phyloP scores from a whole-genome alignment of 2,113 vertebrate species.

The Sclerurus mexicanus region DNA sequence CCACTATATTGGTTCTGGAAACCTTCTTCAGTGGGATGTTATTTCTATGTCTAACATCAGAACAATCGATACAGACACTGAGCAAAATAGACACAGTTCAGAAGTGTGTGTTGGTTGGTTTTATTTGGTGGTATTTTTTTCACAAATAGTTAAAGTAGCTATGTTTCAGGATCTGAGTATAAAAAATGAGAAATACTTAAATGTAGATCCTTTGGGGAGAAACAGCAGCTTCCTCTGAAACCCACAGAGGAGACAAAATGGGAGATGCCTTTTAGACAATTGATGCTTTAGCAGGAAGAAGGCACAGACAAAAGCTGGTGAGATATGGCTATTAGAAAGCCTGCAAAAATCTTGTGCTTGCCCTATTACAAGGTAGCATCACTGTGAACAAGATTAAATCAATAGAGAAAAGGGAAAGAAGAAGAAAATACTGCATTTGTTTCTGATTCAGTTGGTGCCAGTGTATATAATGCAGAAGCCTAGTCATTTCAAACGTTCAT shows the following conservation, averaged over 20 bases:
- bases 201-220: background rate
- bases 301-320: background rate
- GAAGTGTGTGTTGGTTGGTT: background rate
- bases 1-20: background rate
- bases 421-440: background rate
- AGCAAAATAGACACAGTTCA: background rate
- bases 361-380: background rate
- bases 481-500: slow-evolving; percentile 12
- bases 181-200: background rate
- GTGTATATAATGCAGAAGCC: background rate
- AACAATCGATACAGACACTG: background rate
- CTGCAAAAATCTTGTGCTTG: background rate
- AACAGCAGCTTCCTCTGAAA: background rate
- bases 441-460: background rate
- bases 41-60: background rate
- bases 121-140: background rate
- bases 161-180: background rate
- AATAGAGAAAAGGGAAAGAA: background rate
- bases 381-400: slow-evolving; percentile 45
- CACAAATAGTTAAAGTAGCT: background rate
- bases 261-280: background rate
- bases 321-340: background rate
- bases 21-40: background rate
- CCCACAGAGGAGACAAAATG: background rate
- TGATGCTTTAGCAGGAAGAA: background rate